A percentile compares a stretch with the other conserved stretches of the same genome.
Evolutionary conservation across 2,797 vertebrate species (phyloP).

Genomic region (Odontamblyopus rebecca): DNA sequence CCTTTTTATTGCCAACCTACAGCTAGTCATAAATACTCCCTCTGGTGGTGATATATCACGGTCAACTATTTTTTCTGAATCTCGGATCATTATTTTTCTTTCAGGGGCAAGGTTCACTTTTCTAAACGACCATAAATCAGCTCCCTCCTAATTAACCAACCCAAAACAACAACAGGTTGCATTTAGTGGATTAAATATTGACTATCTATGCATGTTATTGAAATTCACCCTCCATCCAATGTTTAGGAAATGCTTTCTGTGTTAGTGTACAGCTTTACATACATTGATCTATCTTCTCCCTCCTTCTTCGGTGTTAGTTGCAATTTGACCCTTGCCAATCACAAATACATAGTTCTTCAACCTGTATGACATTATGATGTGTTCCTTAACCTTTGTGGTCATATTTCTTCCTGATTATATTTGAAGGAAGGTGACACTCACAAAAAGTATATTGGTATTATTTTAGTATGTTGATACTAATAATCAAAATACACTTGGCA

Average conservation of each 20-base stretch:
- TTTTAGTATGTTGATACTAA: too few relatives aligned
- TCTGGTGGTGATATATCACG: constrained; percentile 77
- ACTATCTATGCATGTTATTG: constrained; percentile 78
- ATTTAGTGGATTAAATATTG: constrained; percentile 94
- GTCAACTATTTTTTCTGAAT: constrained; percentile 81
- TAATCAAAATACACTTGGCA: too few relatives aligned
- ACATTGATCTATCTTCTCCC: neutral
- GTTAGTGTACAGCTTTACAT: constrained; percentile 5
- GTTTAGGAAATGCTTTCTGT: constrained; percentile 22
- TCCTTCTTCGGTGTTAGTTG: neutral
- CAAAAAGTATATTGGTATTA: neutral
- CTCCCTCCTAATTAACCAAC: constrained; percentile 81
- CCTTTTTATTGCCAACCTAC: constrained; percentile 83
- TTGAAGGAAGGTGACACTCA: too few relatives aligned
- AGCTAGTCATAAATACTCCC: constrained; percentile 81
- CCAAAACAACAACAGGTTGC: constrained; percentile 81
- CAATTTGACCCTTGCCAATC: neutral
- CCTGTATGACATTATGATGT: neutral
- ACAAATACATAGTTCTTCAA: neutral
- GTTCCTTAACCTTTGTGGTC: neutral
- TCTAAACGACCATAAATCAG: constrained; percentile 85
- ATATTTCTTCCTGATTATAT: neutral
- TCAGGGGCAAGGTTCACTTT: constrained; percentile 55
- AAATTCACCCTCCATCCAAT: constrained; percentile 67
- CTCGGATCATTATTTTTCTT: constrained; percentile 82